A percentile compares a stretch with the other conserved stretches of the same genome.
Conservation (phyloP, 2,888 invertebrate genomes). For the Nesidiocoris tenuis region DNA sequence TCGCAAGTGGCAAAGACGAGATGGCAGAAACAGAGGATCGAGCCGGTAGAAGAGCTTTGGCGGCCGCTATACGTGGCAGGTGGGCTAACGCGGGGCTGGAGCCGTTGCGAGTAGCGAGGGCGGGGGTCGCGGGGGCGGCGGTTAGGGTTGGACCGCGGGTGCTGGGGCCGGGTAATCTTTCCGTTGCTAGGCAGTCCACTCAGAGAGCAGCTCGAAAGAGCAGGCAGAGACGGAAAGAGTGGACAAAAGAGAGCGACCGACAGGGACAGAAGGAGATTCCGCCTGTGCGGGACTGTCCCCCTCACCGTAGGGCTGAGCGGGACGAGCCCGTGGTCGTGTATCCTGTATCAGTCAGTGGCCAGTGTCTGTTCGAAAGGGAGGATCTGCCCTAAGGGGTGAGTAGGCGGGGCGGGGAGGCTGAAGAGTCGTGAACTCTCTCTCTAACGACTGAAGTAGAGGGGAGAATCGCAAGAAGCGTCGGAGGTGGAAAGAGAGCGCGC, state of each 20-base stretch:
- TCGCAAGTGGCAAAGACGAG: no score
- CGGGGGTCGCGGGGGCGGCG: no score
- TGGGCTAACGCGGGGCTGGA: no score
- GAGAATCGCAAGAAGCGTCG: conserved; percentile 4
- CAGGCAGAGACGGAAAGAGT: not conserved
- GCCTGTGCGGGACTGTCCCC: not conserved
- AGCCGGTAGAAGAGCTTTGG: no score
- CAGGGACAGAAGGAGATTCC: not conserved
- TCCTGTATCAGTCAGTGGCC: not conserved
- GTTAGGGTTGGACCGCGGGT: no score
- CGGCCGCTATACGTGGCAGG: no score
- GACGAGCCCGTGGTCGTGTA: not conserved
- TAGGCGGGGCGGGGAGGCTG: not conserved
- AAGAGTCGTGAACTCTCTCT: not conserved
- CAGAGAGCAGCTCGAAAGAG: conserved; percentile 1
- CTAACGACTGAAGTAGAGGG: not conserved
- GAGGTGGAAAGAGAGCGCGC: conserved; percentile 8
- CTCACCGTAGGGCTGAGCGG: not conserved
- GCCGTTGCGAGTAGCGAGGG: no score
- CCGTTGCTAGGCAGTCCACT: conserved; percentile 24
- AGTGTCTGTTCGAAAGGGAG: not conserved
- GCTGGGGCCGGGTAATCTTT: conserved; percentile 40
- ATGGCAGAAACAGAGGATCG: no score
- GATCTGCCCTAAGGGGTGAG: not conserved
- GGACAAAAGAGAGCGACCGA: not conserved